Evolutionary conservation across 2,797 vertebrate genomes (phyloP).

Genomic region (Falco peregrinus): DNA sequence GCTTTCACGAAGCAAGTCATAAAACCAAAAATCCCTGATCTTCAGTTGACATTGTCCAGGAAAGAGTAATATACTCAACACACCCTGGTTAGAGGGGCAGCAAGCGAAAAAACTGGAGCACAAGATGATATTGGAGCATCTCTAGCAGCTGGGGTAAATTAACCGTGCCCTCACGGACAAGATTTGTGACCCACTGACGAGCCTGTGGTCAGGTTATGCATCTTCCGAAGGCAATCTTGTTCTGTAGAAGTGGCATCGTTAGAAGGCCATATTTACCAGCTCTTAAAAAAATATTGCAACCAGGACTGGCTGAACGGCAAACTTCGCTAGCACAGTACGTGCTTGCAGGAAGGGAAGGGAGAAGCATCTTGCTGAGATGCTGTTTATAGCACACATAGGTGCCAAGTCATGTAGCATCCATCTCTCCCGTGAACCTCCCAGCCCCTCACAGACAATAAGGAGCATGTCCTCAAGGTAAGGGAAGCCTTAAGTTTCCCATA

Average conservation of each 20-base stretch:
- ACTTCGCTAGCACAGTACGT: background rate
- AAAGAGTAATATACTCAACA: background rate
- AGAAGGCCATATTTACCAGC: background rate
- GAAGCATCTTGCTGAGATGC: background rate
- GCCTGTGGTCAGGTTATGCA: background rate
- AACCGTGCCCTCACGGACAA: fast-evolving
- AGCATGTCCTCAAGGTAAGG: background rate
- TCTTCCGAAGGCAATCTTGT: background rate
- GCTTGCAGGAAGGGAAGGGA: background rate
- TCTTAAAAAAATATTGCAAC: background rate
- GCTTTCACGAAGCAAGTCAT: background rate
- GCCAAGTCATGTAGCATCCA: background rate
- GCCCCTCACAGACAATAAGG: background rate
- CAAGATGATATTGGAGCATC: background rate
- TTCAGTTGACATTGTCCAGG: background rate
- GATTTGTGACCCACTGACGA: background rate
- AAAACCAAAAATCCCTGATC: background rate
- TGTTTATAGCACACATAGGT: background rate
- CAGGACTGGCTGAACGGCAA: background rate
- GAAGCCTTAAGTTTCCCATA: background rate
- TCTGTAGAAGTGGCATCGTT: background rate
- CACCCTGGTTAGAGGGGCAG: background rate
- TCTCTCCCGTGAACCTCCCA: background rate
- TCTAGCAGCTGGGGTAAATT: background rate
- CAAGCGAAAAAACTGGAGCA: background rate